Base-by-base conservation (phyloP, 1,140 invertebrate genomes). In the Globodera ellingtonae region DNA sequence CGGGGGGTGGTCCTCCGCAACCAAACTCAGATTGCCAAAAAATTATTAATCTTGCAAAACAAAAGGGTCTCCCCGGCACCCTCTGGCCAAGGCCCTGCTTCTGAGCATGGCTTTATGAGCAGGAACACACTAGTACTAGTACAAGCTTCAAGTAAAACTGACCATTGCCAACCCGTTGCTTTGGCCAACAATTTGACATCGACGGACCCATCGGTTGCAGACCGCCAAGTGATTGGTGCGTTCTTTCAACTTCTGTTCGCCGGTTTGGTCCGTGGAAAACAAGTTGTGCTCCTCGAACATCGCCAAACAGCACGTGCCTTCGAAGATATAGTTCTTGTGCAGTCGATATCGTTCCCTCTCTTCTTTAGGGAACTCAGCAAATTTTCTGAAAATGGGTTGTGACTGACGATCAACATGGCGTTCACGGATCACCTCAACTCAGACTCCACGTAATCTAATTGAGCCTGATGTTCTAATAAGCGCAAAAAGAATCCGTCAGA, bases 101-200 rank as follows among this genome's bases (percentile, higher is more conserved):
- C 35, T 35, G 35, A 35, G 35, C 35, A 35, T 35, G n/a, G 9
- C 0, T 46, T 72, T 13, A 21, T 10, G 9, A 46, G 8, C 35
- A 24, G 24, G 24, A 24, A 24, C 24, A 75, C 18, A 2, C 35
- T 35, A n/a, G n/a, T n/a, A n/a, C n/a, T n/a, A n/a, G n/a, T n/a
- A 35, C 35, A 35, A 35, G 35, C 46, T 52, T 73, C 47, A 75
- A 75, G 5, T 24, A 74, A 48, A 46, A 62, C 24, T 48, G 7
- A 56, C 75, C 75, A 77, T 77, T 18, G 75, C 75, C 69, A 77
- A 18, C 67, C 75, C 75, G 48, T 77, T 77, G 13, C 75, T 65
- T 77, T 77, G 75, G 52, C 75, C 62, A 18, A 62, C 65, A 47
- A 77, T 67, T 35, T 52, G 65, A 7, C 75, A 59, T 7, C 75